Evolutionary conservation across 2,888 invertebrate genomes (phyloP).

Genomic region (Calephelis perditalis): DNA sequence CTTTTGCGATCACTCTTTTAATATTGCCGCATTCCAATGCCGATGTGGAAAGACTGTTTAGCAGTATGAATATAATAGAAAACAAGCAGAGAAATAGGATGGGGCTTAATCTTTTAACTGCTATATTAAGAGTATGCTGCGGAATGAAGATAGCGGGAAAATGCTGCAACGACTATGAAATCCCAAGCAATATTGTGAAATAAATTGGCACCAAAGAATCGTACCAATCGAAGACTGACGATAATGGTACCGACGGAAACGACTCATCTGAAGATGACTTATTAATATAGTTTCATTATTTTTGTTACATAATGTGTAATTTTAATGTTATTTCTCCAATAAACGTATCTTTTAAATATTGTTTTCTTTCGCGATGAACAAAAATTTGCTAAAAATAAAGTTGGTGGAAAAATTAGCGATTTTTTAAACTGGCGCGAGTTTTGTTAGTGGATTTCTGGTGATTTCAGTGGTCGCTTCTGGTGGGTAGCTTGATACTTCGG

Average conservation of each 20-base stretch:
- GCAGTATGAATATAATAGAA: constrained; percentile 17
- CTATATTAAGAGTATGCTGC: constrained; percentile 11
- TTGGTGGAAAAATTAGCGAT: constrained; percentile 16
- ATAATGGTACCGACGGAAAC: constrained; percentile 13
- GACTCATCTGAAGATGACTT: constrained; percentile 17
- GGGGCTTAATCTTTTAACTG: neutral
- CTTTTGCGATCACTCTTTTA: no score
- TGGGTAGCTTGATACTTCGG: no score
- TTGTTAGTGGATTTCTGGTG: no score
- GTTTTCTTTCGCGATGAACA: constrained; percentile 10
- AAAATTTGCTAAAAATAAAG: constrained; percentile 13
- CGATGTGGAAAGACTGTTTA: no score
- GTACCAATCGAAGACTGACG: neutral
- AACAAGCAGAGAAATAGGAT: constrained; percentile 7
- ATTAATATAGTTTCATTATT: constrained; percentile 16
- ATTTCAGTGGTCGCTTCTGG: no score
- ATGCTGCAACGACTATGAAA: constrained; percentile 12
- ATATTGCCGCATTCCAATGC: no score
- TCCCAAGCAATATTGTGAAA: neutral
- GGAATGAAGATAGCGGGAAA: constrained; percentile 5
- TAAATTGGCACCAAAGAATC: neutral
- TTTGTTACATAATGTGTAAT: constrained; percentile 16
- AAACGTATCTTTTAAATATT: constrained; percentile 15
- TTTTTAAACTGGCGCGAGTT: constrained; percentile 16
- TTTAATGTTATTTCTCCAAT: constrained; percentile 17